Conservation (phyloP, 2,797 vertebrate species). For the Pseudochromis fuscus region DNA sequence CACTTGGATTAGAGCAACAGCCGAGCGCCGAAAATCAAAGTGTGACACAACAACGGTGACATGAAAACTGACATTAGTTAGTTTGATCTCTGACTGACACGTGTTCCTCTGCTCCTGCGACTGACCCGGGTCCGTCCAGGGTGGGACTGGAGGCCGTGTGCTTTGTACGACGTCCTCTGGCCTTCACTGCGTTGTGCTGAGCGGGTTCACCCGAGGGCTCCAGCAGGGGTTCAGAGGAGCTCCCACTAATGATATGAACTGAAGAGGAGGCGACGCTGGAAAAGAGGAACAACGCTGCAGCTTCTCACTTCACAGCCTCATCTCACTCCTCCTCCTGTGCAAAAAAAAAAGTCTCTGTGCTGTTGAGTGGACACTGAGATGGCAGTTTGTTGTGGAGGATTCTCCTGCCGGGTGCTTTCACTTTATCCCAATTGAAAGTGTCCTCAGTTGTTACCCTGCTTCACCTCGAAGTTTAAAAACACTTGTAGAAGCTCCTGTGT, state of each 20-base stretch:
- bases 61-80: slow-evolving; percentile 2
- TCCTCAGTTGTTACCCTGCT: slow-evolving; percentile 35
- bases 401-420: slow-evolving; percentile 15
- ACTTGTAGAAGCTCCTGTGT: slow-evolving; percentile 29
- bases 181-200: slow-evolving; percentile 42
- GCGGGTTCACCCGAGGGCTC: slow-evolving; percentile 24
- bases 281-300: slow-evolving; percentile 28
- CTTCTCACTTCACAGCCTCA: slow-evolving; percentile 9
- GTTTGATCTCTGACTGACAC: slow-evolving; percentile 17
- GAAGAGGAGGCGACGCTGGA: slow-evolving; percentile 16
- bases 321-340: slow-evolving; percentile 45
- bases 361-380: slow-evolving; percentile 20
- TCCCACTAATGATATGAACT: slow-evolving; percentile 11
- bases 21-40: slow-evolving; percentile 15
- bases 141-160: slow-evolving; percentile 39
- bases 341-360: slow-evolving; percentile 35
- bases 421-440: slow-evolving; percentile 13
- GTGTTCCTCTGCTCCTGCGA: slow-evolving; percentile 2
- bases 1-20: slow-evolving; percentile 2
- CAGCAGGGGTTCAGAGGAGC: slow-evolving; percentile 17
- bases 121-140: neutral
- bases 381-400: slow-evolving; percentile 25
- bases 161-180: slow-evolving; percentile 38
- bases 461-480: slow-evolving; percentile 27
- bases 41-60: slow-evolving; percentile 2